Conservation (phyloP, 2,797 vertebrate species). For the Nothura maculosa region DNA sequence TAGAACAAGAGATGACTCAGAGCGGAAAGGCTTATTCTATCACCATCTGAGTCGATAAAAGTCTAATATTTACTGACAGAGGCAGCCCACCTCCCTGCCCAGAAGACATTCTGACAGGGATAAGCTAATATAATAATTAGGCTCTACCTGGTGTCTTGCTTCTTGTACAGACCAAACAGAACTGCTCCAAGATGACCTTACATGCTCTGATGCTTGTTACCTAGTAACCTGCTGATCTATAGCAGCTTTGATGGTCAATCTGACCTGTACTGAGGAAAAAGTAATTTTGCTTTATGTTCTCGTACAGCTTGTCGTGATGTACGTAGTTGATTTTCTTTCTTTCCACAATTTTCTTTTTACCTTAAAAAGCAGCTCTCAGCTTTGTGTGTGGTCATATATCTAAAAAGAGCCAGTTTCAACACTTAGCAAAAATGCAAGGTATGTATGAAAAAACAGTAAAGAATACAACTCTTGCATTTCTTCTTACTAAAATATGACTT, state of each 20-base stretch:
- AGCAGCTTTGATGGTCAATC: not conserved
- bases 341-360: not conserved
- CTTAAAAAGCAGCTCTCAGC: not conserved
- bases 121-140: not conserved
- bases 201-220: not conserved
- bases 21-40: not conserved
- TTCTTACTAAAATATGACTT: not conserved
- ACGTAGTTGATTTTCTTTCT: not conserved
- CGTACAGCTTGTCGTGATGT: not conserved
- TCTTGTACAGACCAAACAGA: conserved; percentile 7
- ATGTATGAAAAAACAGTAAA: not conserved
- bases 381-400: not conserved
- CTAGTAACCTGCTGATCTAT: not conserved
- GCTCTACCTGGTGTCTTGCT: not conserved
- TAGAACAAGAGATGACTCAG: not conserved
- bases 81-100: not conserved
- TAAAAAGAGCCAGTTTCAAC: not conserved
- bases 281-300: not conserved
- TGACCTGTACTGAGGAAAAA: not conserved
- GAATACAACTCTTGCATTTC: not conserved
- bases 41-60: not conserved
- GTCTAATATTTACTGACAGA: conserved; percentile 21
- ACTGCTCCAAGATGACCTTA: not conserved
- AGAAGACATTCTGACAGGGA: not conserved
- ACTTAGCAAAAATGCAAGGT: not conserved